Conservation (phyloP, 2,797 vertebrate genomes). For the Pantherophis vulpinus region DNA sequence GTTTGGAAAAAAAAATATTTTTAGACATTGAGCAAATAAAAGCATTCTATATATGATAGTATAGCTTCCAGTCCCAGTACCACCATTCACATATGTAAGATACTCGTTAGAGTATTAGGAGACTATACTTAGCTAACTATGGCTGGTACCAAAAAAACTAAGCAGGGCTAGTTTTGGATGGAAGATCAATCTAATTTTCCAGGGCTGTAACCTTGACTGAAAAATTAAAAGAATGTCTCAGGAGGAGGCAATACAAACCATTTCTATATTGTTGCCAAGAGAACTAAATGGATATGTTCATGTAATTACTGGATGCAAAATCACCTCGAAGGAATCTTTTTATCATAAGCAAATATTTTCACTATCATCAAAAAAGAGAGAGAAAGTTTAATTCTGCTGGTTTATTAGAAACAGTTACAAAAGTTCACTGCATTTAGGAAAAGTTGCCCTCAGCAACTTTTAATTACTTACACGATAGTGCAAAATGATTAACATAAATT, state of each 20-base stretch:
- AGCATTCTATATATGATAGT: neutral
- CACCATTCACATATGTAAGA: neutral
- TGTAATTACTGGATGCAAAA: neutral
- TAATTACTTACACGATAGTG: constrained; percentile 49
- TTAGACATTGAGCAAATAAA: neutral
- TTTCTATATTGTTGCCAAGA: neutral
- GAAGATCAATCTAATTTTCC: neutral
- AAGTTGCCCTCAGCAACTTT: constrained; percentile 43
- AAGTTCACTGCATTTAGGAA: constrained; percentile 50
- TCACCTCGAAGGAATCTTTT: neutral
- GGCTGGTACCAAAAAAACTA: neutral
- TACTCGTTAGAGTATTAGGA: neutral
- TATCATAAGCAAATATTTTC: neutral
- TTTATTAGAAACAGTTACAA: constrained; percentile 70
- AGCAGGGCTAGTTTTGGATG: neutral
- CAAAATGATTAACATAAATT: constrained; percentile 61
- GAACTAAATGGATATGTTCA: neutral
- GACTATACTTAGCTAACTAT: neutral
- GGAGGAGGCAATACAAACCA: neutral
- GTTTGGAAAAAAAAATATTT: neutral
- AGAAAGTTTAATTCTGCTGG: constrained; percentile 27
- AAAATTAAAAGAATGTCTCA: neutral
- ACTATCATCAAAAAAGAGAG: constrained; percentile 7
- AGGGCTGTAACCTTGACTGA: neutral
- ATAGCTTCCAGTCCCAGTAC: neutral